Conservation (phyloP, 2,888 invertebrate species). For the Mesorhabditis spiculigera region DNA sequence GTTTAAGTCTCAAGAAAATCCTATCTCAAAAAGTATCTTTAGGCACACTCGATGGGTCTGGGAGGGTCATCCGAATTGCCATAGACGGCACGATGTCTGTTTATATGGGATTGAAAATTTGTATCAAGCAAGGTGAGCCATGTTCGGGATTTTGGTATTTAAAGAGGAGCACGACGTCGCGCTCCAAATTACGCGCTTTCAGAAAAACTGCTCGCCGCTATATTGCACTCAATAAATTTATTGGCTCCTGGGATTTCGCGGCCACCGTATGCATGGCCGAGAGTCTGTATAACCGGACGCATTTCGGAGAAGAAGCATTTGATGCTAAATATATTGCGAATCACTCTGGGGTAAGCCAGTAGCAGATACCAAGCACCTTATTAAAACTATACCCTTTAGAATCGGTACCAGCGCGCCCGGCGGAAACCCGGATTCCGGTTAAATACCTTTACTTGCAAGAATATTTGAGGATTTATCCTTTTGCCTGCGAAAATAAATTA, state of each 20-base stretch:
- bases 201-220: not conserved
- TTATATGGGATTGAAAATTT: not conserved
- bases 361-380: not conserved
- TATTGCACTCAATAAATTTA: not conserved
- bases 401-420: not conserved
- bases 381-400: not conserved
- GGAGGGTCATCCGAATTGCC: not conserved
- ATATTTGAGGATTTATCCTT: not conserved
- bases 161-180: too few relatives aligned
- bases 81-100: not conserved
- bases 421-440: not conserved
- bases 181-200: not conserved
- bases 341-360: not conserved
- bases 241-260: not conserved
- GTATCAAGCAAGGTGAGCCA: not conserved
- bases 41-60: constrained; percentile 1
- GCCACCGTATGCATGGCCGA: constrained; percentile 3
- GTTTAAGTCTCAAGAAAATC: too few relatives aligned
- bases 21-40: too few relatives aligned
- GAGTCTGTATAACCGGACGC: not conserved
- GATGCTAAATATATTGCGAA: not conserved
- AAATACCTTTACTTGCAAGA: not conserved
- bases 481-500: too few relatives aligned
- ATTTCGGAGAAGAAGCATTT: not conserved
- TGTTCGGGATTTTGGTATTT: not conserved